A percentile compares a stretch with the other conserved stretches of the same genome.
These are phyloP conservation scores for Adoxophyes honmai DNA, from an alignment of 1,140 invertebrate species.

Conservation along the genomic window DNA sequence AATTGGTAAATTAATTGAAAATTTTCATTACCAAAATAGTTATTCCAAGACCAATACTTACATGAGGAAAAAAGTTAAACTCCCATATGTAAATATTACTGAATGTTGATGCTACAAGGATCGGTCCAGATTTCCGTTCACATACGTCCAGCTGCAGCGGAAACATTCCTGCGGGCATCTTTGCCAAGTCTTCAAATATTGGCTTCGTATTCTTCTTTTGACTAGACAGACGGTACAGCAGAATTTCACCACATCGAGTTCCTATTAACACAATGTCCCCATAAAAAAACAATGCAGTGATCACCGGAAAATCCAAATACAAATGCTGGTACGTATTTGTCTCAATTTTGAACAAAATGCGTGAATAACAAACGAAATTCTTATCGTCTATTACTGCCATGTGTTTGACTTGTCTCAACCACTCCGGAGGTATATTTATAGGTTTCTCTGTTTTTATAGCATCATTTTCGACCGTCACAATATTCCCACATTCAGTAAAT, in stretches of 20 bases:
- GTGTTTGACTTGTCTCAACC: slow-evolving; percentile 58
- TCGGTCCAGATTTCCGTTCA: slow-evolving; percentile 52
- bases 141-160: slow-evolving; percentile 60
- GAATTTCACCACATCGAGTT: slow-evolving; percentile 43
- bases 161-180: slow-evolving; percentile 50
- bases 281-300: slow-evolving; percentile 61
- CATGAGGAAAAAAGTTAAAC: slow-evolving; percentile 52
- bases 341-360: slow-evolving; percentile 56
- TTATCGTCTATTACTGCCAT: slow-evolving; percentile 46
- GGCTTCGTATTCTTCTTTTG: slow-evolving; percentile 42
- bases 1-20: too few relatives aligned
- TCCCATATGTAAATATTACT: slow-evolving; percentile 51
- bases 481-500: slow-evolving; percentile 56
- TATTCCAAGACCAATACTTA: too few relatives aligned
- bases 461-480: slow-evolving; percentile 42
- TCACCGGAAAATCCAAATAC: slow-evolving; percentile 53
- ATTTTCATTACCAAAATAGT: too few relatives aligned
- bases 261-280: slow-evolving; percentile 50
- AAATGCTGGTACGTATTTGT: slow-evolving; percentile 52
- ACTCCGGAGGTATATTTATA: slow-evolving; percentile 49
- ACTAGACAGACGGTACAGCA: slow-evolving; percentile 48
- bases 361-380: slow-evolving; percentile 63
- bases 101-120: slow-evolving; percentile 53
- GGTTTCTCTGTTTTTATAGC: slow-evolving; percentile 29
- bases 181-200: slow-evolving; percentile 47